Conservation (phyloP, 2,888 invertebrate genomes). For the Dione vanillae region DNA sequence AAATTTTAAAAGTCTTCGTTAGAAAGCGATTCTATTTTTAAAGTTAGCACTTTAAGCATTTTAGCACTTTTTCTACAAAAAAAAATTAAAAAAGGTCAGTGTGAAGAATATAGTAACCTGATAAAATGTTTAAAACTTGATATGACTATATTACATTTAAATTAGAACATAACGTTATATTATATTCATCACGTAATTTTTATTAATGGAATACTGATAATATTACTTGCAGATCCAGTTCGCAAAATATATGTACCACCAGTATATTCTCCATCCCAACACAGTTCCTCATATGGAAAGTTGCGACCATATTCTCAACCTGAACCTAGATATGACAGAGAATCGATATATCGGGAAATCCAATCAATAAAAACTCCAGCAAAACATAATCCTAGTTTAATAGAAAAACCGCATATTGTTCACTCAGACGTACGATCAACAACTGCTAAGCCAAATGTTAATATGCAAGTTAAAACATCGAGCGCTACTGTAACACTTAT, state of each 20-base stretch:
- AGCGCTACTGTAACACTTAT: conserved; percentile 86
- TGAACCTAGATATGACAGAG: conserved; percentile 59
- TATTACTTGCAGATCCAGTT: conserved; percentile 59
- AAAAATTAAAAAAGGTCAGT: too few relatives aligned
- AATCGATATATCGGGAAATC: conserved; percentile 69
- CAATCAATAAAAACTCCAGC: conserved; percentile 72
- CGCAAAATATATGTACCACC: conserved; percentile 65
- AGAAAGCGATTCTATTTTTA: too few relatives aligned
- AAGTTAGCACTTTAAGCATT: too few relatives aligned
- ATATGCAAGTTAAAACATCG: conserved; percentile 79
- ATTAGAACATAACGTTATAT: too few relatives aligned
- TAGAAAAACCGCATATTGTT: conserved; percentile 59
- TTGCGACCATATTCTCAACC: conserved; percentile 61
- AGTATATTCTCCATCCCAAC: conserved; percentile 57
- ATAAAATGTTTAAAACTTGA: too few relatives aligned
- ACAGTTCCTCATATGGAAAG: conserved; percentile 62
- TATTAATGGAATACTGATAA: not conserved
- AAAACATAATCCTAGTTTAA: conserved; percentile 62
- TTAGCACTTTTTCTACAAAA: too few relatives aligned
- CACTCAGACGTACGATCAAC: conserved; percentile 50
- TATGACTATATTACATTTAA: too few relatives aligned
- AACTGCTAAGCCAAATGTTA: conserved; percentile 58
- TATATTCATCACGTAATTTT: not conserved
- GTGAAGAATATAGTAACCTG: too few relatives aligned
- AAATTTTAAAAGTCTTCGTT: too few relatives aligned